Base-by-base conservation (phyloP, 2,888 invertebrate genomes). In the Euphydryas editha region DNA sequence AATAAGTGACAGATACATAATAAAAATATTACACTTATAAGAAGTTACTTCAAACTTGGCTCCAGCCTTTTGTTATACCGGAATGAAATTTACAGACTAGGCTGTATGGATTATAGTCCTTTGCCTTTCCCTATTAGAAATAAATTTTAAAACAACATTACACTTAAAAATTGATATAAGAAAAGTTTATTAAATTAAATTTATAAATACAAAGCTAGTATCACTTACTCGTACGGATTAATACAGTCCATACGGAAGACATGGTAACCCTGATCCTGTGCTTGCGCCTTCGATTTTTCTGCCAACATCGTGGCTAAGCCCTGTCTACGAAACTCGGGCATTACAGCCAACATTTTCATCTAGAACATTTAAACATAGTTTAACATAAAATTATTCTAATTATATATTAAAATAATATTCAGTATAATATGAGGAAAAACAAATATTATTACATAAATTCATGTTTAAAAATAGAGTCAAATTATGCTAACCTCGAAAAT, bases 171-270 rank as follows among this genome's bases (percentile, higher is more conserved):
- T n/a, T n/a, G n/a, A n/a, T n/a, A n/a, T n/a, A n/a, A n/a, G n/a
- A n/a, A n/a, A n/a, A n/a, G n/a, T n/a, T n/a, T n/a, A n/a, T n/a
- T n/a, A n/a, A n/a, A n/a, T 30, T 7, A 5, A 30, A 17, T 8
- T 7, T n/a, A n/a, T 17, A 17, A 46, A 1, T 46, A 46, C 17
- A 18, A 13, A 44, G 37, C 30, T 21, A 55, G 39, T 44, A 57
- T 11, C 13, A 42, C 85, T 85, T 67, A 92, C 91, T 91, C 92
- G 56, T 81, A 85, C 30, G 82, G 80, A 70, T 91, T 91, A 54
- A 91, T 86, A 72, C 92, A 92, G 74, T 92, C 87, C 87, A 92
- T 88, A 1, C 92, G 79, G 18, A 89, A 73, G 8, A 91, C 78
- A 61, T 85, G 84, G 72, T 83, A 87, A 0, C 87, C 88, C 67